Evolutionary conservation across 2,797 vertebrate species (phyloP), one percentile per base, ranked within the genome.

Genomic region (Potorous gilbertii): DNA sequence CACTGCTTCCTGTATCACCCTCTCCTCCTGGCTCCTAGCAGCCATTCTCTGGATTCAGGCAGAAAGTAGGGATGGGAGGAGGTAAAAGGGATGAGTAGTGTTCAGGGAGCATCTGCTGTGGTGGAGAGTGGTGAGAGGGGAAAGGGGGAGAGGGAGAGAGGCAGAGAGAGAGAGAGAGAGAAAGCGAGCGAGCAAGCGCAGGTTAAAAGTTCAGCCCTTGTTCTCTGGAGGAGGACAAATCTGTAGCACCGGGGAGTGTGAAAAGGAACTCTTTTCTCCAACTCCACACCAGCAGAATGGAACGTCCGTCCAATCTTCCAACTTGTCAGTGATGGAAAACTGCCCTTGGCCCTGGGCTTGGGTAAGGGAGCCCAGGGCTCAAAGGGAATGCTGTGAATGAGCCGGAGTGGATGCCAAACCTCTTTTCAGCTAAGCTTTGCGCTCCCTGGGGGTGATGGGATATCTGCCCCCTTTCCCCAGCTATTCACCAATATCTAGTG

Each of bases 151-250:
- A 40, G 16, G 12, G 5, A 21, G 34, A 40, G 34, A 16, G 57
- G 16, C 14, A 66, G 13, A 66, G 57, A 62, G 4, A n/a, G 74
- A 81, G 74, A 46, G 40, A 50, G 74, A 27, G 34, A 66, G 59
- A 16, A 4, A n/a, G 34, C 16, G 62, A 66, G 59, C 13, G 59
- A 62, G 59, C 16, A 34, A 5, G 14, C 2, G 34, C 97, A 97
- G 98, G 98, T 98, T 98, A 98, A 98, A 98, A 98, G 98, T 98
- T 98, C 98, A 98, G 92, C 97, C 96, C 97, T 98, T 98, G 98
- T 98, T 98, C 97, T 98, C 98, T 97, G 96, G 96, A 98, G 98
- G 98, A 98, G 97, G 97, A 97, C 98, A 96, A 97, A 97, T 98
- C 98, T 97, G 98, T 97, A 97, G 97, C 97, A 95, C 97, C 97